Evolutionary conservation across 1,140 invertebrate species (phyloP), one percentile per base, ranked within the genome.

Genomic region (Mycetomoellerius zeteki): DNA sequence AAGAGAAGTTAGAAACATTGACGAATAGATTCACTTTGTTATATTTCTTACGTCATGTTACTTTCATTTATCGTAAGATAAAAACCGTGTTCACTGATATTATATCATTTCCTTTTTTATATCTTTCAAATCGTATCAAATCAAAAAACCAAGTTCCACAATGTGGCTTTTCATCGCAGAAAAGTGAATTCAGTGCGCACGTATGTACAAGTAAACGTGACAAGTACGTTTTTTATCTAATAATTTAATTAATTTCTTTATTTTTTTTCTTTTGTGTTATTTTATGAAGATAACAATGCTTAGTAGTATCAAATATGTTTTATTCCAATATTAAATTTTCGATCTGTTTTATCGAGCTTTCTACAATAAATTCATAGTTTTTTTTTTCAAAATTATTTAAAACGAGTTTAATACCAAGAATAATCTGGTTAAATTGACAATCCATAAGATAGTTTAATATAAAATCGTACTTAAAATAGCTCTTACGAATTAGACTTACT

Each of bases 161-260:
- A 8, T 5, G 24, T 30, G 3, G 4, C 4, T n/a, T n/a, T 73
- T 37, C 21, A 24, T 37, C 30, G 6, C 30, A 56, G 16, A 5
- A 58, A 75, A 56, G n/a, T 30, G 3, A 58, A 75, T 33, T 54
- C 24, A 4, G 24, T 14, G 24, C 10, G 10, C 27, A 27, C 16
- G 19, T 21, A 33, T 72, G 1, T 58, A 37, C 33, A 7, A 76
- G n/a, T 43, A 76, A 19, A 76, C 30, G 54, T 16, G 14, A 60
- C 3, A 8, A 43, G 54, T 37, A 24, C 7, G 27, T 33, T 8
- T 33, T 64, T 75, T 76, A n/a, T 58, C 19, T 30, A 73, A 73
- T 73, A 33, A 56, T 76, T 76, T 60, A 76, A 43, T 75, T n/a
- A 58, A 1, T 56, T 75, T 4, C 12, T 37, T 21, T 12, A 10